These are phyloP conservation scores for Carcina quercana DNA, from an alignment of 2,888 invertebrate genomes.

Conservation along the genomic window DNA sequence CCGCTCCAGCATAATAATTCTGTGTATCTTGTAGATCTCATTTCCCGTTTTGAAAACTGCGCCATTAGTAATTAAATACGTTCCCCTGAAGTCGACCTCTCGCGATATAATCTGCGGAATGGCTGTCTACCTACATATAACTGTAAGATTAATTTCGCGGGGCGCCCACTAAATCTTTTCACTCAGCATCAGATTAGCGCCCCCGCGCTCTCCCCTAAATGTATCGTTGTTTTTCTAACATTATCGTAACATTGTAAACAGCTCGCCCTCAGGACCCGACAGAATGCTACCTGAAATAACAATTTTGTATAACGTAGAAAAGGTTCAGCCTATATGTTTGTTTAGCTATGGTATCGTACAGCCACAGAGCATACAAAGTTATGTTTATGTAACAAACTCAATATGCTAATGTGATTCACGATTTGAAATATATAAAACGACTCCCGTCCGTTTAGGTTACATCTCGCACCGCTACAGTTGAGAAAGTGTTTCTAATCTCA, in stretches of 20 bases:
- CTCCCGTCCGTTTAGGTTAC: no score
- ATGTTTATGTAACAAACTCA: no score
- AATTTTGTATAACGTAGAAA: constrained; percentile 3
- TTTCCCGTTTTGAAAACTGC: no score
- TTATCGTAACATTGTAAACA: constrained; percentile 52
- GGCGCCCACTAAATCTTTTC: constrained; percentile 60
- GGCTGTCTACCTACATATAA: constrained; percentile 17
- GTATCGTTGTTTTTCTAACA: constrained; percentile 61
- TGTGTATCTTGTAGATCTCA: no score
- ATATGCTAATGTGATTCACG: no score
- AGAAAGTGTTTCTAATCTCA: not conserved
- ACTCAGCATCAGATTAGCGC: constrained; percentile 60
- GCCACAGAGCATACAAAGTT: no score
- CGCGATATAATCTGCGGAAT: constrained; percentile 14
- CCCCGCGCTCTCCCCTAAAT: constrained; percentile 40
- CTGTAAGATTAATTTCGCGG: constrained; percentile 45
- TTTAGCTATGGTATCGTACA: not conserved
- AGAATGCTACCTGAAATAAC: constrained; percentile 39
- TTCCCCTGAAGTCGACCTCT: constrained; percentile 11
- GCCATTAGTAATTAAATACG: constrained; percentile 19
- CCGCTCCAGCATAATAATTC: no score
- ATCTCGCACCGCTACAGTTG: no score
- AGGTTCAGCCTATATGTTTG: not conserved
- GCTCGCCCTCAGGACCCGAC: constrained; percentile 26
- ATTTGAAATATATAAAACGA: no score